phyloP scores from a whole-genome alignment of 2,113 vertebrate genomes.

The Thamnophis sirtalis region DNA sequence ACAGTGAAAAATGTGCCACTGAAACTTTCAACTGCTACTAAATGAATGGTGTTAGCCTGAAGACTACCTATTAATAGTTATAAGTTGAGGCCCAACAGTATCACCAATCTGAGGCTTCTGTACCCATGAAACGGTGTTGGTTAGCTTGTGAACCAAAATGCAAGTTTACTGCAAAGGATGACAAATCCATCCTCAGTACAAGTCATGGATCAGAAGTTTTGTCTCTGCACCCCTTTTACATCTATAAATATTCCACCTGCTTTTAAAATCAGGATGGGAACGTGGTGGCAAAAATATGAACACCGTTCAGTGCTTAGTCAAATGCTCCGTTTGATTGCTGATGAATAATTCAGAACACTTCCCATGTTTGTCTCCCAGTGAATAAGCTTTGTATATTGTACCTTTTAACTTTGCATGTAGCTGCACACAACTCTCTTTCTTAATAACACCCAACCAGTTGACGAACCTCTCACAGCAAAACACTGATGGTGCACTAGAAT shows the following conservation, averaged over 20 bases:
- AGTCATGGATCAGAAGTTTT: not conserved
- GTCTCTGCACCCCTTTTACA: not conserved
- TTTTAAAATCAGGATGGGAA: not conserved
- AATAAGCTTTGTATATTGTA: slow-evolving; percentile 50
- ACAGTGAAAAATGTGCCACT: not conserved
- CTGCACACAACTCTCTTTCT: slow-evolving; percentile 39
- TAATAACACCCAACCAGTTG: slow-evolving; percentile 56
- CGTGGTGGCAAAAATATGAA: slow-evolving; percentile 40
- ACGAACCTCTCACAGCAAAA: not conserved
- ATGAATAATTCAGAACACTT: slow-evolving; percentile 63
- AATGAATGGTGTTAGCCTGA: not conserved
- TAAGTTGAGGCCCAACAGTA: no score
- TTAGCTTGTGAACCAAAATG: not conserved
- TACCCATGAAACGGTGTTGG: not conserved
- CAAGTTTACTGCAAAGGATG: slow-evolving; percentile 7
- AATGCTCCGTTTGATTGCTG: slow-evolving; percentile 63
- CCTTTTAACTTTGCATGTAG: slow-evolving; percentile 44
- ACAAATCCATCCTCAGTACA: slow-evolving; percentile 30
- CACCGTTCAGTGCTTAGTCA: slow-evolving; percentile 61
- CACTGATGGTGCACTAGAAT: no score
- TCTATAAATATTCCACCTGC: not conserved
- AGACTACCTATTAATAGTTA: no score
- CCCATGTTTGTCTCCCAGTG: slow-evolving; percentile 57
- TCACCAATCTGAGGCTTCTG: not conserved
- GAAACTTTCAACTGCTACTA: not conserved